phyloP scores from a whole-genome alignment of 2,888 invertebrate genomes.

The Caenorhabditis panamensis region DNA sequence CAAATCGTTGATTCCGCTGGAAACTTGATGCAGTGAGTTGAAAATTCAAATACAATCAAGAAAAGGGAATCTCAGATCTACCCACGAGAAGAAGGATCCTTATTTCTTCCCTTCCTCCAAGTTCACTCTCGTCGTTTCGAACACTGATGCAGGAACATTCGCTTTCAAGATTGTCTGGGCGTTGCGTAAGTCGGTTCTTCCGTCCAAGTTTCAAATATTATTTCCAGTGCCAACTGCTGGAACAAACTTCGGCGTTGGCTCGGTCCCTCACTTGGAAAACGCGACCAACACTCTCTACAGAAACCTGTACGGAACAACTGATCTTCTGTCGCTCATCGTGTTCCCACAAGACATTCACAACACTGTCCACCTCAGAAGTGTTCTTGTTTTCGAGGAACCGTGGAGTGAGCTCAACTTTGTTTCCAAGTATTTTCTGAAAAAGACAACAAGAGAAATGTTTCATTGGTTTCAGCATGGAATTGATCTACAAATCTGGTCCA shows the following conservation, averaged over 20 bases:
- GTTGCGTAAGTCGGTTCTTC: no score
- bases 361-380: slow-evolving; percentile 5
- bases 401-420: neutral
- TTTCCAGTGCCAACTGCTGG: no score
- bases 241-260: neutral
- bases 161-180: slow-evolving; percentile 32
- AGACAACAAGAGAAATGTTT: no score
- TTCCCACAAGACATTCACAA: slow-evolving; percentile 12
- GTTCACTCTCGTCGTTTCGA: slow-evolving; percentile 13
- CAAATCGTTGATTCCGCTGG: slow-evolving; percentile 35
- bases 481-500: neutral
- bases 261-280: neutral
- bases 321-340: neutral
- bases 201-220: neutral
- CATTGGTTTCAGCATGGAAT: neutral
- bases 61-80: no score
- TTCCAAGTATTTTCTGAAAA: slow-evolving; percentile 7
- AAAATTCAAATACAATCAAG: neutral
- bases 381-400: slow-evolving; percentile 2
- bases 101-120: slow-evolving; percentile 34
- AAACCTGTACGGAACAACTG: neutral
- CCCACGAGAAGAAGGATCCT: slow-evolving; percentile 28
- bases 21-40: slow-evolving; percentile 18
- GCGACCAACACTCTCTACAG: neutral
- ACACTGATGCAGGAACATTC: slow-evolving; percentile 6